Conservation (phyloP, 2,797 vertebrate species). For the Chrysocyon brachyurus region DNA sequence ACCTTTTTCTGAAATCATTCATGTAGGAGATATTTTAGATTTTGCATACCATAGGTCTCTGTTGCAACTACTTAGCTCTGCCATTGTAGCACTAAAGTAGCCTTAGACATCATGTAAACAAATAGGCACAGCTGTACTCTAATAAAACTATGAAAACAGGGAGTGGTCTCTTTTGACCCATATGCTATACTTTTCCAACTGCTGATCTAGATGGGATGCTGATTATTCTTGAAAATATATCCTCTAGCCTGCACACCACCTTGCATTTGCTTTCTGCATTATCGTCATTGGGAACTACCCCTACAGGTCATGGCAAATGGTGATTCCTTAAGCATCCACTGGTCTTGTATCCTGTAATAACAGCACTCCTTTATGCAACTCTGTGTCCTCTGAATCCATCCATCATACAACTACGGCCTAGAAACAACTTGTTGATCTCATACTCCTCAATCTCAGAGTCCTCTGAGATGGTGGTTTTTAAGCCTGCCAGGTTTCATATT, state of each 20-base stretch:
- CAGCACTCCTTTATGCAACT: neutral
- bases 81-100: neutral
- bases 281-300: neutral
- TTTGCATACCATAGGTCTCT: neutral
- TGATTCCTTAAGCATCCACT: neutral
- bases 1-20: neutral
- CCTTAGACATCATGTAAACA: neutral
- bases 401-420: neutral
- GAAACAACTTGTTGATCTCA: neutral
- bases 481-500: neutral
- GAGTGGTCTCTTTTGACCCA: neutral
- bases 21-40: neutral
- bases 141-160: neutral
- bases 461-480: neutral
- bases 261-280: neutral
- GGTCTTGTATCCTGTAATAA: neutral
- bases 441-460: neutral
- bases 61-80: neutral
- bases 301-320: neutral
- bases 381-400: neutral
- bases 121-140: neutral
- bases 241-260: neutral
- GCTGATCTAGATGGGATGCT: neutral
- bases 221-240: conserved; percentile 53
- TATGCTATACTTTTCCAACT: neutral